Evolutionary conservation across 2,888 invertebrate species (phyloP), one percentile per base, ranked within the genome.

Genomic region (Plagodis pulveraria): DNA sequence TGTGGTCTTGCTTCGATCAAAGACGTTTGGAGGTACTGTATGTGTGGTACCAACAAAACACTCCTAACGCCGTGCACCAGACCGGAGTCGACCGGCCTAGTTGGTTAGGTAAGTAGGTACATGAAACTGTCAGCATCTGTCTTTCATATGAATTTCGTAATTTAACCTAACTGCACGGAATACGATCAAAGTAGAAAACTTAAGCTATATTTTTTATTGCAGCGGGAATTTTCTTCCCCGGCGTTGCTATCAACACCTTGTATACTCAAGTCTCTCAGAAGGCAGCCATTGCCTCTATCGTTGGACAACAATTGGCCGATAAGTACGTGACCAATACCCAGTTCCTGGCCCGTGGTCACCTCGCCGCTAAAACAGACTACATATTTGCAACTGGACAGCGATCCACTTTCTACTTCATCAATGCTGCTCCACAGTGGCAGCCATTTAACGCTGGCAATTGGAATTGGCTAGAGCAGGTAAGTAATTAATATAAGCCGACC

Each of bases 341-440:
- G 72, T 89, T 92, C 68, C 73, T 95, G 52, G 82, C 95, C 0
- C 91, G 94, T 48, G 95, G 95, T 5, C 95, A 95, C 71, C 81
- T 95, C 44, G 83, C 93, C 0, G 94, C 95, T 2, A 95, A 94
- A 73, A 93, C 91, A 9, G 95, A 95, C 77, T 94, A 93, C 67
- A 84, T 95, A 10, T 94, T 91, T 67, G 94, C 93, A 0, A 81
- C 93, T 7, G 94, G 93, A 43, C 95, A 95, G 69, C 83, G 89
- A 0, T 80, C 94, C 0, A 94, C 94, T 0, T 95, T 95, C 80
- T 94, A 94, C 78, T 95, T 94, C 72, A 83, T 95, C 50, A 96
- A 96, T 72, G 93, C 92, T 0, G 94, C 94, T 0, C 95, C 95
- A 0, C 96, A 96, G 67, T 96, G 95, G 95, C 94, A 95, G 58